A percentile compares a stretch with the other conserved stretches of the same genome.
phyloP scores from a whole-genome alignment of 92 coral and sea anemone species.

The Micromussa lordhowensis region DNA sequence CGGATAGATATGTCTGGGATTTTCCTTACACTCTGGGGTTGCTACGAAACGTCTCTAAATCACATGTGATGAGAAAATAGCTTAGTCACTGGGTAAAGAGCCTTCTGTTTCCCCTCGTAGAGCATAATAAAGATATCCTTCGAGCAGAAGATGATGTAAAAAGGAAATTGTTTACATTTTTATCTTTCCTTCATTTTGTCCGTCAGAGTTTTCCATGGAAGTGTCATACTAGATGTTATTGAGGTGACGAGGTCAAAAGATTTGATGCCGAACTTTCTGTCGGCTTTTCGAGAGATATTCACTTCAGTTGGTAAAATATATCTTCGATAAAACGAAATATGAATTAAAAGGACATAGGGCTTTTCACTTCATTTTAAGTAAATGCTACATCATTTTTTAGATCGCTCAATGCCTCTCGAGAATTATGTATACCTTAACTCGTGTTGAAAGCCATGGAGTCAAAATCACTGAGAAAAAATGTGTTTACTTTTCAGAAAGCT shows the following conservation, averaged over 20 bases:
- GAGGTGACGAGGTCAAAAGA: not conserved
- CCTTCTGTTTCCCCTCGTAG: not conserved
- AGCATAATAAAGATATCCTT: not conserved
- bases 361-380: not conserved
- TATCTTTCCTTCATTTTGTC: not conserved
- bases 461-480: not conserved
- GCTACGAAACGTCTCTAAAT: not conserved
- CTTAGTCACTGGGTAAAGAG: not conserved
- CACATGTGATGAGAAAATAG: not conserved
- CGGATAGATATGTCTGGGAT: not conserved
- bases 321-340: not conserved
- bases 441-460: not conserved
- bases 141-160: not conserved
- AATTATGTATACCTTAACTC: not conserved
- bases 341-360: not conserved
- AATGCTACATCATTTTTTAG: not conserved
- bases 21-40: not conserved
- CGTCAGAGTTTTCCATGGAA: not conserved
- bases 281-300: not conserved
- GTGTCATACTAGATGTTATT: not conserved
- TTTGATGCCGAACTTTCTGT: not conserved
- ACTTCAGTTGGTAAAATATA: not conserved
- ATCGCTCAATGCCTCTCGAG: not conserved
- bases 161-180: not conserved
- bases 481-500: constrained; percentile 8